Evolutionary conservation across 2,888 invertebrate species (phyloP).

Genomic region (Drosophila ezoana): DNA sequence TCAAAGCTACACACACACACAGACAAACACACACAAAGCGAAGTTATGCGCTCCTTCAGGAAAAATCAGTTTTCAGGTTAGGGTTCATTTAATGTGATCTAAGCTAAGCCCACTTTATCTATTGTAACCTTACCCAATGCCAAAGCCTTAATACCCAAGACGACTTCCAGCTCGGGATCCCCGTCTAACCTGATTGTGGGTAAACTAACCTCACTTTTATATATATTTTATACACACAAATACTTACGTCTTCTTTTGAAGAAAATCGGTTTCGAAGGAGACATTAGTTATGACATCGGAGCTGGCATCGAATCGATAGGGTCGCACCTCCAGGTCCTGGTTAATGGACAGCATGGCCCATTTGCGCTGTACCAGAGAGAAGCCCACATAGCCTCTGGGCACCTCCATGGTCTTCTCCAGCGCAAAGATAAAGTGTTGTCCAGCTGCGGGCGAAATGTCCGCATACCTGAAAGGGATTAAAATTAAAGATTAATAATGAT

Average conservation of each 20-base stretch:
- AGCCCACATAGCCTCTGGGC: conserved; percentile 93
- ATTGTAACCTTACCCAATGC: no score
- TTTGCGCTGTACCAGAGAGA: conserved; percentile 97
- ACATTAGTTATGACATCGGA: conserved; percentile 94
- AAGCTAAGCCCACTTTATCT: not conserved
- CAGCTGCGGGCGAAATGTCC: conserved; percentile 92
- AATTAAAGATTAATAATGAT: not conserved
- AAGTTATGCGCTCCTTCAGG: no score
- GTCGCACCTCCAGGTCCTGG: conserved; percentile 94
- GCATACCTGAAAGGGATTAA: conserved; percentile 88
- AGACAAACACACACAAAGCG: not conserved
- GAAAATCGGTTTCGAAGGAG: conserved; percentile 95
- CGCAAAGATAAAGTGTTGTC: conserved; percentile 94
- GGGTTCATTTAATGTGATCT: not conserved
- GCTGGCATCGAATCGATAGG: conserved; percentile 89
- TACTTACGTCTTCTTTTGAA: conserved; percentile 95
- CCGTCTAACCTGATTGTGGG: conserved; percentile 3
- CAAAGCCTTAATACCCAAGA: no score
- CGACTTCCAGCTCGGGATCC: no score
- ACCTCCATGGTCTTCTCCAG: conserved; percentile 91
- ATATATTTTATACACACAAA: not conserved
- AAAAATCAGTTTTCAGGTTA: no score
- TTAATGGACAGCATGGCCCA: conserved; percentile 98
- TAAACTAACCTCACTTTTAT: not conserved
- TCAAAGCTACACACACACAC: not conserved